Evolutionary conservation across 2,113 vertebrate species (phyloP).

Genomic region (Chamaetylas fuelleborni): DNA sequence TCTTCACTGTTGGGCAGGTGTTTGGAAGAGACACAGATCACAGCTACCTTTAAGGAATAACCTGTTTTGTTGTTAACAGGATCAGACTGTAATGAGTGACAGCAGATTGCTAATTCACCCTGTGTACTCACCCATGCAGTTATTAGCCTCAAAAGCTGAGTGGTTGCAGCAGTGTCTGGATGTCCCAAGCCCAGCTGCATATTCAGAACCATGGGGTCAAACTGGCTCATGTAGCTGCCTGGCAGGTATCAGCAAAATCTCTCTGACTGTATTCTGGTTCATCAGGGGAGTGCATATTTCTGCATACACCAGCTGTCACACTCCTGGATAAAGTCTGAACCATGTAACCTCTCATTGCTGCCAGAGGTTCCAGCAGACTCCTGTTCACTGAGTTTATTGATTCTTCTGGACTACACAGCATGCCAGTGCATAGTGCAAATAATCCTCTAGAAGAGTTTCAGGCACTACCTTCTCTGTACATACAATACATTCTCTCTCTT

Average conservation of each 20-base stretch:
- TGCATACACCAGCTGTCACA: not conserved
- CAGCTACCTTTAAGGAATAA: not conserved
- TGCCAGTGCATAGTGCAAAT: not conserved
- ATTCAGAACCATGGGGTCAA: not conserved
- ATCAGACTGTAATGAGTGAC: not conserved
- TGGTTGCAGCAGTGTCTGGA: not conserved
- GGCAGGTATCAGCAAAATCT: not conserved
- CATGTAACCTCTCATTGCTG: not conserved
- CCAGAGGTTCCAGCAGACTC: not conserved
- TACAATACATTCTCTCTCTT: not conserved
- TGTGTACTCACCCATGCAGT: rapidly evolving
- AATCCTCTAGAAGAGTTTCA: not conserved
- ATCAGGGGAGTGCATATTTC: not conserved
- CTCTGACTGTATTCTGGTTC: not conserved
- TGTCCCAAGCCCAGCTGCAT: not conserved
- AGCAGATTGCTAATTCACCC: not conserved
- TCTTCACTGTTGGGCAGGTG: not conserved
- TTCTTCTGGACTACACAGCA: not conserved
- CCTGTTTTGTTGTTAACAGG: not conserved
- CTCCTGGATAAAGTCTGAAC: not conserved
- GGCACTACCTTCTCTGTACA: not conserved
- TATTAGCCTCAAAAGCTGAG: not conserved
- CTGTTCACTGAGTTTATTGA: not conserved
- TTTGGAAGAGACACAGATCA: not conserved
- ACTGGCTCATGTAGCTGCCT: not conserved